Evolutionary conservation across 2,797 vertebrate species (phyloP), one percentile per base, ranked within the genome.

Genomic region (Gorsachius magnificus): DNA sequence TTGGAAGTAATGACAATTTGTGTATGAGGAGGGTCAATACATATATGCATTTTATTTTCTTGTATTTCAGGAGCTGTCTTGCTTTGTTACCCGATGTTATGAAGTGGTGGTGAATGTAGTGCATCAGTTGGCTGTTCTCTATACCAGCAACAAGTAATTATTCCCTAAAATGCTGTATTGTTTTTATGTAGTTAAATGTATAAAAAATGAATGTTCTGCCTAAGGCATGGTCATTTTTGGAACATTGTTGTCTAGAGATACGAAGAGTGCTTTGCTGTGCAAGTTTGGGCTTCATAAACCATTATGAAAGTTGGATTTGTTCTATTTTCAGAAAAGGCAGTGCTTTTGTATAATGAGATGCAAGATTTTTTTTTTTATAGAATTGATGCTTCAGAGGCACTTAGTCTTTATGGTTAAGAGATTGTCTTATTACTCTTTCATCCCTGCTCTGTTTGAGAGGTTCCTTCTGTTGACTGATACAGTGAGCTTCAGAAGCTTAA

Each of bases 71-170:
- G 99, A 99, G 87, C 98, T 99, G 72, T 99, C 99, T 94, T 99
- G 99, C 97, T 99, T 99, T 96, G 99, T 99, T 87, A 98, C 99
- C 9, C 98, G 99, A 84, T 99, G 99, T 97, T 99, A 99, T 5
- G 99, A 99, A 97, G 99, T 99, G 79, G 99, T 99, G 96, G 98
- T 99, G 97, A 99, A 99, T 96, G 98, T 99, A 70, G 98, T 99
- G 66, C 99, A 99, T 93, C 99, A 99, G 96, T 95, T 99, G 97
- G 99, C 99, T 78, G 99, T 99, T 63, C 98, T 99, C 65, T 99
- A 99, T 96, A 99, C 98, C 98, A 99, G 98, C 98, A 99, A 98
- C 98, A 99, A 99, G 99, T 99, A 98, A 98, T 94, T 92, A 64
- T 56, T 93, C 68, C n/a, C 72, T 93, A 45, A 96, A 97, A 83